These are phyloP conservation scores for Minunthozetes semirufus DNA, from an alignment of 2,888 invertebrate genomes.

Conservation along the genomic window DNA sequence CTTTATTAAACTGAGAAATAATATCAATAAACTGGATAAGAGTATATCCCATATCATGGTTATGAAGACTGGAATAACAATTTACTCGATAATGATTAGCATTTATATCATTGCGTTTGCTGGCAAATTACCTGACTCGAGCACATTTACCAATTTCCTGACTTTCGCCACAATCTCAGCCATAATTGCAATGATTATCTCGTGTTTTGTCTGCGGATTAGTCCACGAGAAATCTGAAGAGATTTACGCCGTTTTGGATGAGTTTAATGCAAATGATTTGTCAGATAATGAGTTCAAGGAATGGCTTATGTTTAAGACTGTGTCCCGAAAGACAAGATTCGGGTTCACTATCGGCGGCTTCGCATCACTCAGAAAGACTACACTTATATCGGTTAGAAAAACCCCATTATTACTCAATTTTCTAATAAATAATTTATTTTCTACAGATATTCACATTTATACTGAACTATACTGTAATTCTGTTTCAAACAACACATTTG, in stretches of 20 bases:
- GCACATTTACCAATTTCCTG: background rate
- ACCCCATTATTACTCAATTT: too few relatives aligned
- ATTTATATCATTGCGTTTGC: background rate
- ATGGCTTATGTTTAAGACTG: background rate
- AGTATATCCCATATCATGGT: background rate
- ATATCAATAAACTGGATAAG: background rate
- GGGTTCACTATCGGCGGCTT: constrained; percentile 1
- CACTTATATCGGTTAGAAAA: background rate
- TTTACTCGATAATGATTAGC: background rate
- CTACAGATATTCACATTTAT: too few relatives aligned
- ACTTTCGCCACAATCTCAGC: background rate
- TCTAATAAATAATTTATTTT: too few relatives aligned
- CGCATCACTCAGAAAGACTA: background rate
- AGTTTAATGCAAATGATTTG: background rate
- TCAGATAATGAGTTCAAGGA: background rate
- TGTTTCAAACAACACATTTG: too few relatives aligned
- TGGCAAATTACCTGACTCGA: too few relatives aligned
- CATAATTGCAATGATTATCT: background rate
- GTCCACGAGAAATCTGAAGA: background rate
- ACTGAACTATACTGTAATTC: too few relatives aligned
- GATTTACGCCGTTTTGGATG: constrained; percentile 1
- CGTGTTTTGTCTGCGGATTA: background rate
- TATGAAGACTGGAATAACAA: background rate
- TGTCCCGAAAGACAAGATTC: background rate
- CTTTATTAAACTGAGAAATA: background rate